These are phyloP conservation scores for Megalops cyprinoides DNA, from an alignment of 2,797 vertebrate species.

Conservation along the genomic window DNA sequence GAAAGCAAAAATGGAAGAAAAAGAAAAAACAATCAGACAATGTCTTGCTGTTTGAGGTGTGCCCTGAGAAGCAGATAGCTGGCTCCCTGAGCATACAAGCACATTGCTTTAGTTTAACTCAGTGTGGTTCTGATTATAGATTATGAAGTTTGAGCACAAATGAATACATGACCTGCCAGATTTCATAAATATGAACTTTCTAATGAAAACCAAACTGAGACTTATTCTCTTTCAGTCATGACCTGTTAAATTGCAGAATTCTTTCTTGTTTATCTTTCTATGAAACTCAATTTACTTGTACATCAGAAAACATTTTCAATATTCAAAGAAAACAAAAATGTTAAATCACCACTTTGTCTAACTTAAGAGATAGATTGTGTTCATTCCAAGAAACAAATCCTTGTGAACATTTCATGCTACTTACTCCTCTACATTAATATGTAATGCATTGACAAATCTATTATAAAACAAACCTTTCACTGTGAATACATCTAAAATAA, in stretches of 20 bases:
- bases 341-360: neutral
- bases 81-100: slow-evolving; percentile 12
- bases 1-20: slow-evolving; percentile 7
- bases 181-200: neutral
- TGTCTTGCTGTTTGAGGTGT: slow-evolving; percentile 4
- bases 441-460: too few relatives aligned
- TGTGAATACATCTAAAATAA: too few relatives aligned
- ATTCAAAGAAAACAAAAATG: slow-evolving; percentile 4
- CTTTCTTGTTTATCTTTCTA: neutral
- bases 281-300: neutral
- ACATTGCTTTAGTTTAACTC: slow-evolving; percentile 28
- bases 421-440: neutral
- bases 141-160: slow-evolving; percentile 11
- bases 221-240: neutral
- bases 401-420: neutral
- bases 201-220: slow-evolving; percentile 22
- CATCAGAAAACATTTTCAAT: neutral
- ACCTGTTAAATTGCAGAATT: neutral
- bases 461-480: too few relatives aligned
- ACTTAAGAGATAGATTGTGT: too few relatives aligned
- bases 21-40: neutral
- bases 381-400: neutral
- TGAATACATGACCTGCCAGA: slow-evolving; percentile 4
- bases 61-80: slow-evolving; percentile 25
- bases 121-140: slow-evolving; percentile 32